Evolutionary conservation across 1,140 invertebrate species (phyloP), one percentile per base, ranked within the genome.

Genomic region (honey bee (Apis mellifera)): DNA sequence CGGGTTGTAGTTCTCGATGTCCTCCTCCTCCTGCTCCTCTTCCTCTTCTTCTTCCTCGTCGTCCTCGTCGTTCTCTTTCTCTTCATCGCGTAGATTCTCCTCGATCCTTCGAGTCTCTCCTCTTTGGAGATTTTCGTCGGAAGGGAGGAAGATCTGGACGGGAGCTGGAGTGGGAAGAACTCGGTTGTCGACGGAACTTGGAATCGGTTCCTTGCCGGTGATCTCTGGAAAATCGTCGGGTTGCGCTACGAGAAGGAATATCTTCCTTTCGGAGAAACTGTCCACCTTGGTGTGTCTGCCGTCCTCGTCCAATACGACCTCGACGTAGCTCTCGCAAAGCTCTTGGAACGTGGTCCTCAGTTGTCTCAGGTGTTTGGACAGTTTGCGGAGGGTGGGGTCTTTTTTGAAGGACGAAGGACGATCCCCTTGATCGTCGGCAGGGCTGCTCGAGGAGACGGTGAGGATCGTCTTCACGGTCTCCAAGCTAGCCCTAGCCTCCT

Each of bases 401-500:
- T 77, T 86, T 8, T 87, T 32, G 32, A 32, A 32, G 32, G 32
- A 32, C 32, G 32, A n/a, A n/a, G n/a, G 2, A 2, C 32, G 2
- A 2, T 32, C 32, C 32, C 85, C 21, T 70, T 62, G 8, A 62
- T 42, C 32, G 32, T 32, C 32, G 32, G 32, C 3, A 0, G 32
- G 32, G 32, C 54, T 78, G 32, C 54, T 78, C 83, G 12, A 59
- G 21, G 1, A n/a, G n/a, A n/a, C 68, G 8, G 64, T 86, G 91
- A 97, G 89, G 60, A 97, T 95, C 70, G 94, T 95, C 65, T 96
- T 96, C 11, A 97, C 94, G 64, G 95, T 95, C 62, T 96, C 95
- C 2, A 96, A 89, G 66, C 95, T 96, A 50, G 96, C 94, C 82
- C 94, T 94, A 62, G 96, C 96, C 59, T 94, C 95, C 0, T 88